phyloP scores from a whole-genome alignment of 2,113 vertebrate species.

The Sisor rabdophorus region DNA sequence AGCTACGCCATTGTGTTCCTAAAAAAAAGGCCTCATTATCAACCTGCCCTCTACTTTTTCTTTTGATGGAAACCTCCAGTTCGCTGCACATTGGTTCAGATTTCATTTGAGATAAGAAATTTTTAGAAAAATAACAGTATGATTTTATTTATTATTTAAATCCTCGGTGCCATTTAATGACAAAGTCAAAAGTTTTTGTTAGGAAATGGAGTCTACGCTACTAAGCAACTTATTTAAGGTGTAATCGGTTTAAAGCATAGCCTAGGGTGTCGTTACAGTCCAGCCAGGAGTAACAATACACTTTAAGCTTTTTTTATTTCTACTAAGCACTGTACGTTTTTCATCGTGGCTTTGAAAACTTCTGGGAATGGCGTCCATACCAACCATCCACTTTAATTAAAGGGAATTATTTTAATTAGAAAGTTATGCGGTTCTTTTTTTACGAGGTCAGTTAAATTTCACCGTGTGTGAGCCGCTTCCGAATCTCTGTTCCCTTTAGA shows the following conservation, averaged over 20 bases:
- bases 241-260: background rate
- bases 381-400: conserved; percentile 42
- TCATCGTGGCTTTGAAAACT: conserved; percentile 1
- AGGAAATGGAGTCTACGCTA: background rate
- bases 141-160: too few relatives aligned
- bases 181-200: background rate
- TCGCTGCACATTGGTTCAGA: background rate
- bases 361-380: conserved; percentile 9
- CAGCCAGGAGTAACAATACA: background rate
- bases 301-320: conserved; percentile 19
- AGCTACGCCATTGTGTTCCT: conserved; percentile 1
- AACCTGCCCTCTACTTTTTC: background rate
- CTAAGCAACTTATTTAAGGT: background rate
- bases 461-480: background rate
- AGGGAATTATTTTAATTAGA: conserved; percentile 49
- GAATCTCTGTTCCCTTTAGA: background rate
- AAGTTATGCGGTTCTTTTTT: conserved; percentile 12
- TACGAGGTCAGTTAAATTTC: conserved; percentile 16
- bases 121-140: background rate
- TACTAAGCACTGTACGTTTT: background rate
- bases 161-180: too few relatives aligned
- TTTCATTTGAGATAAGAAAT: background rate
- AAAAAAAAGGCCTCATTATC: background rate
- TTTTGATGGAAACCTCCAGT: background rate
- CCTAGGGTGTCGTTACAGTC: background rate